Conservation (phyloP, 2,888 invertebrate genomes). For the Digitonthophagus gazella region DNA sequence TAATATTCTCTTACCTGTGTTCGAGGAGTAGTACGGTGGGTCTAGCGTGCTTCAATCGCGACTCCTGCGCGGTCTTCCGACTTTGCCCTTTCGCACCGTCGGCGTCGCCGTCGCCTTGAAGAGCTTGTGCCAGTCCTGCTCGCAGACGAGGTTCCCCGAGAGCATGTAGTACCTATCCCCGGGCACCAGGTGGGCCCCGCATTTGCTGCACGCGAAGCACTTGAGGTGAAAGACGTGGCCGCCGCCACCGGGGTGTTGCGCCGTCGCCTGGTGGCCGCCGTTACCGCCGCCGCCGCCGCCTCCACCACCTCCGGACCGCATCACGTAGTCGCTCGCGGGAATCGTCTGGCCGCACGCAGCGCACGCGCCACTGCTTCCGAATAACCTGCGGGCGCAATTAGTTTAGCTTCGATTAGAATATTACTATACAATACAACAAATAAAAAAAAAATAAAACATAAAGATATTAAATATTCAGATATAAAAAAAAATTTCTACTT, state of each 20-base stretch:
- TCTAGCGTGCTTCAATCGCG: slow-evolving; percentile 70
- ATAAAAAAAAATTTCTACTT: too few relatives aligned
- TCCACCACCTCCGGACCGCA: slow-evolving; percentile 71
- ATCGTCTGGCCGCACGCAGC: slow-evolving; percentile 89
- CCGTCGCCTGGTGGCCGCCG: slow-evolving; percentile 29
- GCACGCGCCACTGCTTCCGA: slow-evolving; percentile 86
- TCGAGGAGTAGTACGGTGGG: slow-evolving; percentile 16
- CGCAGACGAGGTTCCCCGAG: slow-evolving; percentile 88
- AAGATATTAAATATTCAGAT: too few relatives aligned
- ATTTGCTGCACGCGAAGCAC: slow-evolving; percentile 94
- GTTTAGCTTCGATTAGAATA: slow-evolving; percentile 42
- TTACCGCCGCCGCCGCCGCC: slow-evolving; percentile 28
- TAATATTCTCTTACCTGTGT: slow-evolving; percentile 13
- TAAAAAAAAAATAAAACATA: not conserved
- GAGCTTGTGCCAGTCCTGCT: slow-evolving; percentile 93
- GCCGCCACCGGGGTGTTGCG: slow-evolving; percentile 20
- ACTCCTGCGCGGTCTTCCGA: slow-evolving; percentile 83
- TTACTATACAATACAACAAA: not conserved
- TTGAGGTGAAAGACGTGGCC: slow-evolving; percentile 89
- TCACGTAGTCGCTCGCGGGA: slow-evolving; percentile 90
- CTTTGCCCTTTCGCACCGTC: slow-evolving; percentile 83
- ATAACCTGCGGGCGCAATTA: slow-evolving; percentile 70
- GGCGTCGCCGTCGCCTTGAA: slow-evolving; percentile 65
- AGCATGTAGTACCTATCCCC: slow-evolving; percentile 90
- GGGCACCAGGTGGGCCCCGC: slow-evolving; percentile 82